A percentile compares a stretch with the other conserved stretches of the same genome.
Conservation (phyloP, 2,797 vertebrate species). For the Arnoldichthys spilopterus region DNA sequence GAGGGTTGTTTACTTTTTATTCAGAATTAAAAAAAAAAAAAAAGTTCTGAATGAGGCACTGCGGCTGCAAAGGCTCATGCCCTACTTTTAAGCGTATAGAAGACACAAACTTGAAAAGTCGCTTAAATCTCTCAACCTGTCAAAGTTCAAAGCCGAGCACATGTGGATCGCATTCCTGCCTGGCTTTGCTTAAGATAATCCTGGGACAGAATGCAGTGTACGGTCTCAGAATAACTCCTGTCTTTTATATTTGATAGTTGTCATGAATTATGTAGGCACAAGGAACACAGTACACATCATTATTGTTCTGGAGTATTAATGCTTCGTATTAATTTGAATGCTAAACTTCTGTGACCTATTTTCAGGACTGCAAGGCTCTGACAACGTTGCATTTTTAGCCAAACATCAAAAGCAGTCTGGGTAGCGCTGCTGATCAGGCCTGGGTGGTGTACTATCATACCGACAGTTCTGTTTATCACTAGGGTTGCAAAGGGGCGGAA, state of each 20-base stretch:
- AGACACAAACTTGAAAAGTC: constrained; percentile 30
- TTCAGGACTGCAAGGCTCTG: background rate
- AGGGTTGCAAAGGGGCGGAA: too few relatives aligned
- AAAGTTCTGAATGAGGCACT: background rate
- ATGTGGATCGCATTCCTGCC: constrained; percentile 29
- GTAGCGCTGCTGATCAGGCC: too few relatives aligned
- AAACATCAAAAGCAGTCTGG: background rate
- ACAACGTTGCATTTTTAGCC: background rate
- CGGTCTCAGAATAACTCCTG: constrained; percentile 27
- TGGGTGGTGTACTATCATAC: too few relatives aligned
- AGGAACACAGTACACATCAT: constrained; percentile 15
- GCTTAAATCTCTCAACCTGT: constrained; percentile 33
- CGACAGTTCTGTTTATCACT: too few relatives aligned
- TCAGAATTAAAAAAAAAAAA: background rate
- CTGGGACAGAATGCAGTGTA: constrained; percentile 12
- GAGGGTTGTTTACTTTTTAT: background rate
- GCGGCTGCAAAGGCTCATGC: constrained; percentile 24
- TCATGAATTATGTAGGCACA: constrained; percentile 37
- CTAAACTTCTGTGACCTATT: background rate
- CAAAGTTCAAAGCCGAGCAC: constrained; percentile 42
- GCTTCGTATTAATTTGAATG: background rate
- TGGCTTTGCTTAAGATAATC: constrained; percentile 40
- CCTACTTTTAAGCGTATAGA: constrained; percentile 33
- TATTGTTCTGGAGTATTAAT: constrained; percentile 25
- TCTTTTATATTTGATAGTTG: constrained; percentile 40